phyloP scores from a whole-genome alignment of 2,113 vertebrate species.

The Buteo buteo region DNA sequence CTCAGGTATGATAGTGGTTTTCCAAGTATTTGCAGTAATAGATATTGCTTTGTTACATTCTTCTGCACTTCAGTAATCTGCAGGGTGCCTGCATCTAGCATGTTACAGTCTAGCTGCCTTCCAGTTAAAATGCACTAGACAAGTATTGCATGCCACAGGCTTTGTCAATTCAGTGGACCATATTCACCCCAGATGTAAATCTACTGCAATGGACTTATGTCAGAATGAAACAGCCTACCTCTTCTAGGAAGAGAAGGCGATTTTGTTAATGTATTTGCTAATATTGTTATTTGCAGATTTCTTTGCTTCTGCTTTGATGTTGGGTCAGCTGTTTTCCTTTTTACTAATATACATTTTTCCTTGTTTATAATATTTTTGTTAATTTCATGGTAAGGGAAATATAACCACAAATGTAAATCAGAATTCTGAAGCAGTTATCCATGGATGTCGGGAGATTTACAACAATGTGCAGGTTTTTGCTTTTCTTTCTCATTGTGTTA shows the following conservation, averaged over 20 bases:
- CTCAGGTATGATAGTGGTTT: not conserved
- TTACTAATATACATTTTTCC: not conserved
- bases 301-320: not conserved
- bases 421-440: not conserved
- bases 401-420: not conserved
- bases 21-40: not conserved
- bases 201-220: not conserved
- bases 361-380: not conserved
- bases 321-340: not conserved
- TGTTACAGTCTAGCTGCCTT: not conserved
- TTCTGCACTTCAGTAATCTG: not conserved
- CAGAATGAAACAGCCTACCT: not conserved
- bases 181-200: not conserved
- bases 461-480: not conserved
- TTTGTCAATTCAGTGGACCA: not conserved
- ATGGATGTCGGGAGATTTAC: not conserved
- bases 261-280: not conserved
- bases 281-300: not conserved
- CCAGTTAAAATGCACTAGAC: not conserved
- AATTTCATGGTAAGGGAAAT: not conserved
- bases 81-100: not conserved
- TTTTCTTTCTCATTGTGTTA: not conserved
- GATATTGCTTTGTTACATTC: not conserved
- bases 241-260: not conserved
- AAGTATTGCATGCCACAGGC: not conserved